Evolutionary conservation across 2,797 vertebrate species (phyloP), one percentile per base, ranked within the genome.

Genomic region (Sarcophilus harrisii): DNA sequence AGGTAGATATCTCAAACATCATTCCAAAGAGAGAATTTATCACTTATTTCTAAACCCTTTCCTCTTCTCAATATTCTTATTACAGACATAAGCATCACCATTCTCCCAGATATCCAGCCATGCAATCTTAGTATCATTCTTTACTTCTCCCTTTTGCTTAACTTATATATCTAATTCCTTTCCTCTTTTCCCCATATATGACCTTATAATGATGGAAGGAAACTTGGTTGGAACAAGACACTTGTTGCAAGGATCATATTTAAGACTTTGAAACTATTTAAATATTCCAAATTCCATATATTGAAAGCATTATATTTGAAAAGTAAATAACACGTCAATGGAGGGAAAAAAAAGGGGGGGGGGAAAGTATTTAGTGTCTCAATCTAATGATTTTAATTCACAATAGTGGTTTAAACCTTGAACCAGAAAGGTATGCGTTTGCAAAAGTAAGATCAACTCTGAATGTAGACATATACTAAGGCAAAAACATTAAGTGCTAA

Each of bases 201-300:
- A 21, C 73, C 21, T 45, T 45, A 24, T 24, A 21, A 24, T 81
- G 38, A 21, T 73, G 16, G n/a, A 18, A 73, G 0, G 38, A 81
- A 10, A 45, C 38, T 45, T 81, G 38, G 24, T 2, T 81, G n/a
- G 8, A 45, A 45, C 13, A 81, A 81, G 21, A 24, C 8, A 45
- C 0, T 21, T 38, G 0, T 81, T 24, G 38, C 10, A 9, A 81
- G 66, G 66, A 73, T 21, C 2, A 45, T 81, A 21, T 73, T 73
- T 73, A 81, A 81, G 73, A 6, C 8, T 81, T 81, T 81, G 38
- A 45, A 81, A 11, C 6, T 45, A 81, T 45, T 81, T 10, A 95
- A 93, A 90, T 93, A 2, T 59, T 93, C 24, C 21, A 73, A 60
- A 93, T 94, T 92, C 52, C 12, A 95, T 58, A 9, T 9, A 10